Evolutionary conservation across 2,888 invertebrate species (phyloP), one percentile per base, ranked within the genome.

Genomic region (Phania funesta): DNA sequence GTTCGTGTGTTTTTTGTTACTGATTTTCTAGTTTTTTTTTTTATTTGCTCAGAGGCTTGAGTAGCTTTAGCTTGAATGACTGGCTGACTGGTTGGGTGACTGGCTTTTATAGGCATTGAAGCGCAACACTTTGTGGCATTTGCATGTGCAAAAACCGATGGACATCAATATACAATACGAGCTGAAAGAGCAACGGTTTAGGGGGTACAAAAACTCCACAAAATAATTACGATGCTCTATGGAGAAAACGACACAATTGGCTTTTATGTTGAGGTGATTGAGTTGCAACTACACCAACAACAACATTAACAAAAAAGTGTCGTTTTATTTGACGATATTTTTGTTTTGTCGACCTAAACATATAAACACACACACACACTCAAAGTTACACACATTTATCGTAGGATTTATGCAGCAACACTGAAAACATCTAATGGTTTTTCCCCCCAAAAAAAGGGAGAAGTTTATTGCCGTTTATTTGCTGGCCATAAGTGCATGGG

Each of bases 181-280:
- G 24, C 24, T 52, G 54, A 38, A 65, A 44, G n/a, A 48, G 64
- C 70, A 73, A 70, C 35, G 58, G 41, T 70, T 75, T 32, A 62
- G 52, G 44, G 20, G 35, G 52, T 32, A 35, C 44, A 52, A 56
- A 22, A 67, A 60, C 52, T 70, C 7, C 52, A 71, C 70, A 77
- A 79, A 84, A 84, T 84, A 84, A 84, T 84, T 81, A 83, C 81
- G 80, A 78, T 74, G 58, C 64, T 78, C 65, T 60, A 71, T 65
- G 35, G 74, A 60, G 78, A 60, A 78, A 70, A 85, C 84, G 84
- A 79, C 80, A 81, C 83, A 84, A 85, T 86, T 84, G 86, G 85
- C 83, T 85, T 84, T 86, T 84, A 86, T 85, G 84, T 84, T 84
- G 85, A 84, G 86, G 87, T 89, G 88, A 88, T 88, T 89, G 88